Evolutionary conservation across 1,140 invertebrate species (phyloP).

Genomic region (Diachasma alloeum): DNA sequence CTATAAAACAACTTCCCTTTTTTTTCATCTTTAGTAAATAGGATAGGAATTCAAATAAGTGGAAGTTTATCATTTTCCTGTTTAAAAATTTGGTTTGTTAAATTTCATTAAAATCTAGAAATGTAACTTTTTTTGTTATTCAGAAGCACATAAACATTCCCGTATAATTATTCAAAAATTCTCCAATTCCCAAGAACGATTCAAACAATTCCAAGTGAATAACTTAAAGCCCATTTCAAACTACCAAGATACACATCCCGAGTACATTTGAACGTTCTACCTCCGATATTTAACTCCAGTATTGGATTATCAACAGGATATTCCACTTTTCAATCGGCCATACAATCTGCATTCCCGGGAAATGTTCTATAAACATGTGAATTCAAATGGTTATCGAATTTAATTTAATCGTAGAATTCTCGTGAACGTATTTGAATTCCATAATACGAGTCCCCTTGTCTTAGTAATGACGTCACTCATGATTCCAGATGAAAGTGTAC

Average conservation of each 20-base stretch:
- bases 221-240: not conserved
- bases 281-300: not conserved
- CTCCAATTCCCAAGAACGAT: not conserved
- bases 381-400: not conserved
- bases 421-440: not conserved
- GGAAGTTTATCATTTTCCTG: too few relatives aligned
- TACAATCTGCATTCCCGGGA: not conserved
- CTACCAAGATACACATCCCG: not conserved
- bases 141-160: too few relatives aligned
- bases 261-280: not conserved
- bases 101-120: too few relatives aligned
- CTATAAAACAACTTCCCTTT: too few relatives aligned
- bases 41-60: too few relatives aligned
- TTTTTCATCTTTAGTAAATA: too few relatives aligned
- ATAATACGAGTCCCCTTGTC: not conserved
- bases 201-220: not conserved
- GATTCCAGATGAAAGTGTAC: not conserved
- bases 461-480: not conserved
- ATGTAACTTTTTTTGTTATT: too few relatives aligned
- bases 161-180: too few relatives aligned
- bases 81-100: too few relatives aligned
- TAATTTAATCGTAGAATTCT: not conserved
- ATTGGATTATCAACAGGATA: not conserved
- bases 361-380: not conserved
- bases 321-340: not conserved